These are phyloP conservation scores for Myathropa florea DNA, from an alignment of 2,888 invertebrate species.

Conservation along the genomic window DNA sequence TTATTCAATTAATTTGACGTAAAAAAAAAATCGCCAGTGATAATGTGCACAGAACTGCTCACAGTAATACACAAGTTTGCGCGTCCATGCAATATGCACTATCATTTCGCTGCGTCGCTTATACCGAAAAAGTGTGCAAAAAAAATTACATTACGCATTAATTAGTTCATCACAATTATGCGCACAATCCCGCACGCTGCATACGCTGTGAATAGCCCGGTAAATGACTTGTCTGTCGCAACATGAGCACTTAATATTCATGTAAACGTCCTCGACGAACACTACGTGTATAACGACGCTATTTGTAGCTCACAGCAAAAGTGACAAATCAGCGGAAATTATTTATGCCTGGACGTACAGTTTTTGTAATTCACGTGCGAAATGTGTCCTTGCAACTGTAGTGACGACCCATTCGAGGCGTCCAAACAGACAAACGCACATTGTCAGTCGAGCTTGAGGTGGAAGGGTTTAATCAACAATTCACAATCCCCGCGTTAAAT, in stretches of 20 bases:
- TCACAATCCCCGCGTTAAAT: constrained; percentile 23
- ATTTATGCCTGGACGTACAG: constrained; percentile 43
- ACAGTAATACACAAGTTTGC: not conserved
- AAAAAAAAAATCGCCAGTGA: constrained; percentile 29
- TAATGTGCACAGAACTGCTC: not conserved
- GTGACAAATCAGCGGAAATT: constrained; percentile 66
- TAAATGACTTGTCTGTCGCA: constrained; percentile 18
- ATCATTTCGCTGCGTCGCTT: not conserved
- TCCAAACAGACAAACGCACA: not conserved
- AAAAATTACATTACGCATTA: constrained; percentile 62
- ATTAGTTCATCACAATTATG: constrained; percentile 64
- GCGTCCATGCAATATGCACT: too few species aligned
- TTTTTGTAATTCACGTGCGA: constrained; percentile 63
- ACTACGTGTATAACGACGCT: constrained; percentile 18
- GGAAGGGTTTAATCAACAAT: constrained; percentile 56
- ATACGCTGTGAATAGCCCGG: not conserved
- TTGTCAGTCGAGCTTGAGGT: constrained; percentile 8
- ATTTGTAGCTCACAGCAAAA: constrained; percentile 44
- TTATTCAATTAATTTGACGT: constrained; percentile 45
- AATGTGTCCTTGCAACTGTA: constrained; percentile 8
- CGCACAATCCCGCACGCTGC: constrained; percentile 5
- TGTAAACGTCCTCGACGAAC: constrained; percentile 49
- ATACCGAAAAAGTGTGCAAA: constrained; percentile 18
- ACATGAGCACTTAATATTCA: constrained; percentile 47
- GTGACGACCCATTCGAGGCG: not conserved